Percentiles rank a stretch among this genome's conserved stretches.
Evolutionary conservation across 2,888 invertebrate genomes (phyloP).

Genomic region (Pseudanteris insignis): DNA sequence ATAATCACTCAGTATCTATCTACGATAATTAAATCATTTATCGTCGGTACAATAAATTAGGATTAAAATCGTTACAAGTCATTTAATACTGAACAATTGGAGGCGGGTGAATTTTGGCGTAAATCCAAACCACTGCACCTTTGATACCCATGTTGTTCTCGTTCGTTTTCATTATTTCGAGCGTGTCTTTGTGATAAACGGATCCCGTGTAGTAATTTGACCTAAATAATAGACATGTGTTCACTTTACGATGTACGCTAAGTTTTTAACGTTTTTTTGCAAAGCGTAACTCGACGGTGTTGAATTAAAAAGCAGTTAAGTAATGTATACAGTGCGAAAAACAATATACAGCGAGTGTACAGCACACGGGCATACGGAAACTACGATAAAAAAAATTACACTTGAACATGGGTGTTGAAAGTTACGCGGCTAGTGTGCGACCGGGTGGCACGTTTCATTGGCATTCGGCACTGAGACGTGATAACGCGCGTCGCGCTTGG

Average conservation of each 20-base stretch:
- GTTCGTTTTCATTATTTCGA: constrained; percentile 11
- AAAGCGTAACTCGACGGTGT: too few species aligned
- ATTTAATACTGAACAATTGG: too few species aligned
- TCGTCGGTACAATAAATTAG: too few species aligned
- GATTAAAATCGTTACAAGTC: too few species aligned
- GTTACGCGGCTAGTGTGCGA: constrained; percentile 26
- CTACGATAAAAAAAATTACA: constrained; percentile 19
- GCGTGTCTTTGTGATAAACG: constrained; percentile 25
- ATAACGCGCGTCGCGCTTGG: constrained; percentile 21
- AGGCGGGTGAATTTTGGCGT: too few species aligned
- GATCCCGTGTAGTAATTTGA: constrained; percentile 38
- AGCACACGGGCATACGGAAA: too few species aligned
- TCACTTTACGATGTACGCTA: too few species aligned
- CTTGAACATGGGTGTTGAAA: constrained; percentile 26
- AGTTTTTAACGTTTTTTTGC: too few species aligned
- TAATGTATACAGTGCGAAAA: constrained; percentile 10
- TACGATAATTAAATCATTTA: too few species aligned
- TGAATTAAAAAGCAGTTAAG: constrained; percentile 8
- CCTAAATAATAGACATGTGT: constrained; percentile 35
- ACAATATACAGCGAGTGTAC: background rate
- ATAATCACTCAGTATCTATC: too few species aligned
- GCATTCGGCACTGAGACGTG: constrained; percentile 8
- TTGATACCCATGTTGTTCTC: too few species aligned
- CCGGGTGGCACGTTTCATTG: constrained; percentile 26
- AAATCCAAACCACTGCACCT: too few species aligned